These are phyloP conservation scores for Silurus asotus DNA, from an alignment of 2,113 vertebrate genomes.

Conservation along the genomic window DNA sequence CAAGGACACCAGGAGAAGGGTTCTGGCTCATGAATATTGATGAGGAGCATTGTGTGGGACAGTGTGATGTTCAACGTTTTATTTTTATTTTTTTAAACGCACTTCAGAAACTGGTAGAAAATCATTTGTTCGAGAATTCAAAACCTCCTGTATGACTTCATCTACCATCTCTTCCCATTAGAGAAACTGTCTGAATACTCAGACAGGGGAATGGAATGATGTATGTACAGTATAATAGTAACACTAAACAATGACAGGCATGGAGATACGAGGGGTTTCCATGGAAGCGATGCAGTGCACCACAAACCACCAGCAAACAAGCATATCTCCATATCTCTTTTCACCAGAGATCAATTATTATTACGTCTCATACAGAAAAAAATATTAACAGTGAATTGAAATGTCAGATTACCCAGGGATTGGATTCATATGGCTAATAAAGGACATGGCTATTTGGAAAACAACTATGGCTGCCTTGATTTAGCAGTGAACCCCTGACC, in stretches of 20 bases:
- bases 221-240: conserved; percentile 23
- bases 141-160: neutral
- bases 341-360: conserved; percentile 16
- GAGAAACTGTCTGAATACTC: neutral
- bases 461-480: conserved; percentile 35
- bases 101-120: conserved; percentile 8
- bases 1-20: conserved; percentile 32
- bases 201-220: conserved; percentile 7
- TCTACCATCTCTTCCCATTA: neutral
- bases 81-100: neutral
- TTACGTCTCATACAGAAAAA: neutral
- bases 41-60: conserved; percentile 28
- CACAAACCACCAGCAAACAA: conserved; percentile 11
- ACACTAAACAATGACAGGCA: conserved; percentile 2
- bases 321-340: neutral
- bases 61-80: conserved; percentile 16
- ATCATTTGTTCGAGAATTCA: conserved; percentile 11
- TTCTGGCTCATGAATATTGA: conserved; percentile 49
- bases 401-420: neutral
- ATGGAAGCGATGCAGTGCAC: conserved; percentile 44
- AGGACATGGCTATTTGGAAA: conserved; percentile 30
- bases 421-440: conserved; percentile 22
- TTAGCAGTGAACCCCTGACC: neutral
- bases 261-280: conserved; percentile 35
- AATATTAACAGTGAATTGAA: neutral